A percentile compares a stretch with the other conserved stretches of the same genome.
Conservation (phyloP, 2,888 invertebrate species). For the Notocelia uddmanniana region DNA sequence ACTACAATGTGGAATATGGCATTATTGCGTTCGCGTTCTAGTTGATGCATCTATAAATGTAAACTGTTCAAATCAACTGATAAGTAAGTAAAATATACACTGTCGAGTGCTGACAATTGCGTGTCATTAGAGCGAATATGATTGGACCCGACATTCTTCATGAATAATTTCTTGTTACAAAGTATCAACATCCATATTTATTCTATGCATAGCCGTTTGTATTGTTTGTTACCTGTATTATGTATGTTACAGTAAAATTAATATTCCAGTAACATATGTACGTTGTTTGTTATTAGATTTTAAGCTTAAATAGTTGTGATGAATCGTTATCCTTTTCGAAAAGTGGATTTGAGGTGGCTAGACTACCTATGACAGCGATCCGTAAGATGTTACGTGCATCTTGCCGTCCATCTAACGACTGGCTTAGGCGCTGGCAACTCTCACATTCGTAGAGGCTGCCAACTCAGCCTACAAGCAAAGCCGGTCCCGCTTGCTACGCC, state of each 20-base stretch:
- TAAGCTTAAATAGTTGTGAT: background rate
- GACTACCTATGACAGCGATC: background rate
- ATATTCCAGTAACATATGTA: background rate
- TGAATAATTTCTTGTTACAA: too few species aligned
- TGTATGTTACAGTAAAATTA: background rate
- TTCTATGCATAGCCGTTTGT: background rate
- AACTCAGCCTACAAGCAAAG: constrained; percentile 76
- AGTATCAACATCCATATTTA: background rate
- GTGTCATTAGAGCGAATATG: background rate
- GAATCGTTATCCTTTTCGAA: background rate
- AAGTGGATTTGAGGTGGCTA: background rate
- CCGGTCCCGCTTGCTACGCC: constrained; percentile 70
- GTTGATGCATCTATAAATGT: background rate
- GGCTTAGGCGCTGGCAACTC: constrained; percentile 76
- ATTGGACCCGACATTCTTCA: background rate
- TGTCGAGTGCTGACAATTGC: constrained; percentile 1
- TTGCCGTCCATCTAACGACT: constrained; percentile 56
- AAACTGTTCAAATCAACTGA: background rate
- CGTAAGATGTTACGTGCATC: constrained; percentile 50
- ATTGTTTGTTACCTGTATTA: too few species aligned
- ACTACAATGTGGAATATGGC: constrained; percentile 40
- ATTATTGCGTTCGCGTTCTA: constrained; percentile 19
- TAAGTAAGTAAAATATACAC: background rate
- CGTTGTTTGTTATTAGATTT: background rate
- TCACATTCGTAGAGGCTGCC: constrained; percentile 77